Evolutionary conservation across 2,113 vertebrate genomes (phyloP).

Genomic region (Planiliza haematocheilus): DNA sequence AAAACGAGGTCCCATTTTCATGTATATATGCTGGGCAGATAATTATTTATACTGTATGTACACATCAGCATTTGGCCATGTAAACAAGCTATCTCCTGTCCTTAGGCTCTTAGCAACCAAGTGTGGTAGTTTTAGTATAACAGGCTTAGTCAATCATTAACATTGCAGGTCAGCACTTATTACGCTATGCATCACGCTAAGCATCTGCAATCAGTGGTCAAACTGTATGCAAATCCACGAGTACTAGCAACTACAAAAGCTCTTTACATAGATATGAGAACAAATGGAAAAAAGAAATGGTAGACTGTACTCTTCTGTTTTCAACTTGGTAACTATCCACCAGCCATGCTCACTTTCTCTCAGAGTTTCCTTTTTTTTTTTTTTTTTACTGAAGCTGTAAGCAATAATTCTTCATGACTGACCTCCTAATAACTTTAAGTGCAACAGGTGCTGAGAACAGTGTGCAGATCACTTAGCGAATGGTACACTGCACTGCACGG

Average conservation of each 20-base stretch:
- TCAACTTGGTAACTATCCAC: neutral
- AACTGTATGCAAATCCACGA: slow-evolving; percentile 44
- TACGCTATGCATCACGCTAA: slow-evolving; percentile 34
- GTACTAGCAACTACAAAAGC: neutral
- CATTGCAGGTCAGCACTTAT: slow-evolving; percentile 58
- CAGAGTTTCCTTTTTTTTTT: slow-evolving; percentile 18
- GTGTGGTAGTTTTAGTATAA: slow-evolving; percentile 48
- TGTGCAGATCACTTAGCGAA: slow-evolving; percentile 26
- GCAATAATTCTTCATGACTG: slow-evolving; percentile 22
- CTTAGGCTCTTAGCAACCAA: slow-evolving; percentile 79
- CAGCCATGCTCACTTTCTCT: neutral
- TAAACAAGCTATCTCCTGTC: slow-evolving; percentile 48
- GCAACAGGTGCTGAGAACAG: slow-evolving; percentile 59
- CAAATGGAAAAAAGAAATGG: neutral
- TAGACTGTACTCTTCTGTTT: neutral
- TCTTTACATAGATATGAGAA: too few species aligned
- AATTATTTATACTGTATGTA: slow-evolving; percentile 33
- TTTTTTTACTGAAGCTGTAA: slow-evolving; percentile 3
- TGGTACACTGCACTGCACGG: slow-evolving; percentile 31
- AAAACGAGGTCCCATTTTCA: neutral
- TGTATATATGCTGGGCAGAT: slow-evolving; percentile 2
- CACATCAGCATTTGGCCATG: slow-evolving; percentile 36
- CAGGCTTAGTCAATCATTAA: slow-evolving; percentile 80
- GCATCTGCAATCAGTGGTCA: slow-evolving; percentile 32
- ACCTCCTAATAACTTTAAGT: slow-evolving; percentile 41